Conservation (phyloP, 2,113 vertebrate species). For the Leptocoma aspasia region DNA sequence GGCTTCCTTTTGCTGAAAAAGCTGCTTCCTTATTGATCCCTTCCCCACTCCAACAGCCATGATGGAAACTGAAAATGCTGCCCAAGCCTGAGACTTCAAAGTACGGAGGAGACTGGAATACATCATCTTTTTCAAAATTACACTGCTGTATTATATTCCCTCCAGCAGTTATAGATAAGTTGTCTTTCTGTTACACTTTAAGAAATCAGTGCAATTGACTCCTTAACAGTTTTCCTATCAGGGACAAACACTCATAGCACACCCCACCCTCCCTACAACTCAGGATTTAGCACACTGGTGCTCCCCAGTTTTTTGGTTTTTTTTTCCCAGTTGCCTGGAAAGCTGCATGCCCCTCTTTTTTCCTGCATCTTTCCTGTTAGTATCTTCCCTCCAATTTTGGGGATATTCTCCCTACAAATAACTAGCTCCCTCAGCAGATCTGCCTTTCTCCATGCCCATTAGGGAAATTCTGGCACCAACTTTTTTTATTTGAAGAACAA, state of each 20-base stretch:
- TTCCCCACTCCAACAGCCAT: not conserved
- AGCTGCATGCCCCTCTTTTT: not conserved
- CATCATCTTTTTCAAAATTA: not conserved
- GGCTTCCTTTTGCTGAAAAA: slow-evolving; percentile 25
- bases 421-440: not conserved
- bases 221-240: not conserved
- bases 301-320: not conserved
- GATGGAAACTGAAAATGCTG: not conserved
- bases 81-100: not conserved
- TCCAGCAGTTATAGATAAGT: not conserved
- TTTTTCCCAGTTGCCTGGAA: not conserved
- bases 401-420: not conserved
- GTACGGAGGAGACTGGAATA: not conserved
- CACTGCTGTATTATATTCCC: not conserved
- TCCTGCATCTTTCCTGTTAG: not conserved
- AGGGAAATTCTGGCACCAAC: not conserved
- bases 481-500: not conserved
- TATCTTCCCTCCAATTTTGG: not conserved
- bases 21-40: not conserved
- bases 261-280: not conserved
- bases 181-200: not conserved
- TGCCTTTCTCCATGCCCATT: not conserved
- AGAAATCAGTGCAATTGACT: not conserved
- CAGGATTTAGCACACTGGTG: not conserved
- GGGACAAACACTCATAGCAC: not conserved